Evolutionary conservation across 2,797 vertebrate genomes (phyloP), one percentile per base, ranked within the genome.

Genomic region (Pempheris klunzingeri): DNA sequence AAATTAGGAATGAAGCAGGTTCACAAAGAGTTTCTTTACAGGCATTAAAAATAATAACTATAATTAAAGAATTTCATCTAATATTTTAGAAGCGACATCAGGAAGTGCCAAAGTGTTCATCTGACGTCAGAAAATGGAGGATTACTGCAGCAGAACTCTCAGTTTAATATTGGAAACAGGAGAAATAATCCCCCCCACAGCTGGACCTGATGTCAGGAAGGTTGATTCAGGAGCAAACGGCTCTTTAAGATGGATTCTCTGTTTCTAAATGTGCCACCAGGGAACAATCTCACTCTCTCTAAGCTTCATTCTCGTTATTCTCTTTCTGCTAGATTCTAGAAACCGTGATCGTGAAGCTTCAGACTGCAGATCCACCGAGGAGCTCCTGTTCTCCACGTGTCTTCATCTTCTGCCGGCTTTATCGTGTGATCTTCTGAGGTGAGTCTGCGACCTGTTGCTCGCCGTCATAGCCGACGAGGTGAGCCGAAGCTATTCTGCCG

Each of bases 371-470:
- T 74, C 43, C 17, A 3, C 44, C n/a, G 17, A 38, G 17, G 26
- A 58, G 18, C 26, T 55, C 17, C 22, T 15, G 55, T 46, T 20
- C 15, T 41, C 8, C n/a, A 22, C 15, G 4, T 24, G 20, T 26
- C 41, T 77, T 41, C 39, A 41, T 59, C 72, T 65, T 59, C 54
- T 62, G 26, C 50, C 28, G 7, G 62, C 54, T 78, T 68, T 64
- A 76, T 73, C 63, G 47, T 61, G 72, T 81, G 36, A 83, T 84
- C 77, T 78, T 60, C 34, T 3, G 60, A 71, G 87, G 76, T 75
- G 26, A 71, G 69, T 38, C 80, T 74, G 44, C 17, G 74, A 78
- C 80, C 86, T 76, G 81, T 49, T 53, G 34, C 62, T 61, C n/a
- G 8, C n/a, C 32, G 22, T 20, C 2, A 43, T 41, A 38, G 28